A percentile compares a stretch with the other conserved stretches of the same genome.
Evolutionary conservation across 2,797 vertebrate genomes (phyloP).

Genomic region (Crocodylus rhombifer): DNA sequence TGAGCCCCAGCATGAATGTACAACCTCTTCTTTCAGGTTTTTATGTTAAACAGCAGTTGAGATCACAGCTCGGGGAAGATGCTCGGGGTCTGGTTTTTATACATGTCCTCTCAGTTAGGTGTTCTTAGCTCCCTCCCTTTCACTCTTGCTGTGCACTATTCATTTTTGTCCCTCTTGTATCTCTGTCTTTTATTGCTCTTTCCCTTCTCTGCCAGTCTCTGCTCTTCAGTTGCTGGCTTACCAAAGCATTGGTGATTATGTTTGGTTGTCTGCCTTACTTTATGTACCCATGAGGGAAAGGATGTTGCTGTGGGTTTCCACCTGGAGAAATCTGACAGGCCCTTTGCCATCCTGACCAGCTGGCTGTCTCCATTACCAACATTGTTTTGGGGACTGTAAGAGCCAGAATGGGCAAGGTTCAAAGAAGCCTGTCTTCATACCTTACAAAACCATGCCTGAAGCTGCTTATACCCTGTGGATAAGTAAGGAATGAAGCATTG

Average conservation of each 20-base stretch:
- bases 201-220: not conserved
- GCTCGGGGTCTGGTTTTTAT: not conserved
- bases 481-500: not conserved
- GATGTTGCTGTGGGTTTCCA: not conserved
- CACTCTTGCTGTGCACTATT: not conserved
- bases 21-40: not conserved
- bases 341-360: not conserved
- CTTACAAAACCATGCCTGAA: not conserved
- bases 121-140: not conserved
- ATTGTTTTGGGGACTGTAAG: not conserved
- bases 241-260: not conserved
- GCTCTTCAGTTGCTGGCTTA: not conserved
- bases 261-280: not conserved
- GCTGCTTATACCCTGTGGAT: not conserved
- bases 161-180: not conserved
- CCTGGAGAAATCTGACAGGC: not conserved
- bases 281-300: not conserved
- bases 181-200: not conserved
- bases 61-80: not conserved
- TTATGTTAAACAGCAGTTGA: too few relatives aligned
- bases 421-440: not conserved
- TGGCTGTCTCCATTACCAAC: fast-evolving
- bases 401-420: not conserved
- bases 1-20: not conserved
- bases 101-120: not conserved